These are phyloP conservation scores for Acipenser ruthenus DNA, from an alignment of 2,797 vertebrate species.

Conservation along the genomic window DNA sequence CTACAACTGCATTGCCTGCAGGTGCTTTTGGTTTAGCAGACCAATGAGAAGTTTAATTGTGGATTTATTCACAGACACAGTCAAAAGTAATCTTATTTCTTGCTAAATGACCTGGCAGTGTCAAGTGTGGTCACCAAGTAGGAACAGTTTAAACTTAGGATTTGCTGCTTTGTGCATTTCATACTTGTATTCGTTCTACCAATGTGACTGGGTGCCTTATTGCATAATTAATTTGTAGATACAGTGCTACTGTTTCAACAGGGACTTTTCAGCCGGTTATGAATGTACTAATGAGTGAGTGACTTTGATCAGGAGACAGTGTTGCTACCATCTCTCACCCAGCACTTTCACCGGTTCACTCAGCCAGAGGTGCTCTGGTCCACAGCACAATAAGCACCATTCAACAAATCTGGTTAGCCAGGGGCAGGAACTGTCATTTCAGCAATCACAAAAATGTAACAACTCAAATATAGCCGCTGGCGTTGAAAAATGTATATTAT, in stretches of 20 bases:
- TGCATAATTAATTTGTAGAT: constrained; percentile 13
- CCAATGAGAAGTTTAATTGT: too few relatives aligned
- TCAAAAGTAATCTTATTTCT: too few relatives aligned
- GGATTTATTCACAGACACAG: too few relatives aligned
- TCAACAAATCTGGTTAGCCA: constrained; percentile 41
- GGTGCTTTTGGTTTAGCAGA: too few relatives aligned
- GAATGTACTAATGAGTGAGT: constrained; percentile 28
- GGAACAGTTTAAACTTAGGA: too few relatives aligned
- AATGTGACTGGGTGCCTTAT: too few relatives aligned
- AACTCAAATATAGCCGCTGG: constrained; percentile 5
- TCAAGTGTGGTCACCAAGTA: too few relatives aligned
- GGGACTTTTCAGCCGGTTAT: constrained; percentile 25
- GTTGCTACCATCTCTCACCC: constrained; percentile 25
- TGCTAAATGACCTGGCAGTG: too few relatives aligned
- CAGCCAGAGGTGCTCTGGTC: constrained; percentile 36
- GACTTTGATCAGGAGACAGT: constrained; percentile 33
- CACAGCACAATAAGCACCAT: constrained; percentile 50
- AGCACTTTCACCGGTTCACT: constrained; percentile 33
- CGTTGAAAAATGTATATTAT: too few relatives aligned
- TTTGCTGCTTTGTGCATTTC: too few relatives aligned
- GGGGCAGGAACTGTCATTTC: constrained; percentile 43
- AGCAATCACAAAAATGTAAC: constrained; percentile 30
- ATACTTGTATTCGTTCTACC: too few relatives aligned
- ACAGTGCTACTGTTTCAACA: constrained; percentile 27
- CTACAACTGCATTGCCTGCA: too few relatives aligned